Evolutionary conservation across 2,888 invertebrate species (phyloP).

Genomic region (Drosophila mayaguana): DNA sequence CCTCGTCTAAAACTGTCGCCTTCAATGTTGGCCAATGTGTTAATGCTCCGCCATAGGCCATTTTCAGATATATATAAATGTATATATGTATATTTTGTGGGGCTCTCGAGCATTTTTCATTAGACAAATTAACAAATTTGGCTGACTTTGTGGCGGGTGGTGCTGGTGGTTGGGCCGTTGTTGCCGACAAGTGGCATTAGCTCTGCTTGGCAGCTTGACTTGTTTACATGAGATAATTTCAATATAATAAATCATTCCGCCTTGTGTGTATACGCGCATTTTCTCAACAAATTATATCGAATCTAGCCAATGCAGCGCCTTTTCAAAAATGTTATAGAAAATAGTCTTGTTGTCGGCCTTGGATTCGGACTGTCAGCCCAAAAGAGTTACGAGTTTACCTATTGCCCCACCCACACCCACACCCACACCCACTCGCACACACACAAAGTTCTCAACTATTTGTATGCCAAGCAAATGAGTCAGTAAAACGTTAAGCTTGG

Average conservation of each 20-base stretch:
- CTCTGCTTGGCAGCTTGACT: slow-evolving; percentile 78
- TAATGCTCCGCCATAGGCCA: slow-evolving; percentile 48
- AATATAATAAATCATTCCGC: slow-evolving; percentile 80
- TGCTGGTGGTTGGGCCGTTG: slow-evolving; percentile 11
- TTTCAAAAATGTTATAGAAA: slow-evolving; percentile 26
- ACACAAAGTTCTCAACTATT: slow-evolving; percentile 19
- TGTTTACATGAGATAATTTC: slow-evolving; percentile 84
- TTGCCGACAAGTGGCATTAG: slow-evolving; percentile 79
- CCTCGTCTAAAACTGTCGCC: slow-evolving; percentile 61
- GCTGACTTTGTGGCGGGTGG: slow-evolving; percentile 49
- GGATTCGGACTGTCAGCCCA: slow-evolving; percentile 52
- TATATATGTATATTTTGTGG: slow-evolving; percentile 13
- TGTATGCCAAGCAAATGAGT: slow-evolving; percentile 18
- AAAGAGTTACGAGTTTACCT: slow-evolving; percentile 48
- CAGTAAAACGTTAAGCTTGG: slow-evolving; percentile 8
- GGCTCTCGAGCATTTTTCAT: slow-evolving; percentile 68
- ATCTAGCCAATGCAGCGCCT: slow-evolving; percentile 23
- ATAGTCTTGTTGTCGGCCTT: slow-evolving; percentile 35
- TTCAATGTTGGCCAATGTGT: slow-evolving; percentile 54
- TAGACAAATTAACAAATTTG: slow-evolving; percentile 80
- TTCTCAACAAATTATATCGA: slow-evolving; percentile 44
- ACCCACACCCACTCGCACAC: neutral
- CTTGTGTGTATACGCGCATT: slow-evolving; percentile 39
- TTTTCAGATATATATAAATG: slow-evolving; percentile 13
- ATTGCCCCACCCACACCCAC: neutral